Base-by-base conservation (phyloP, 2,113 vertebrate species). In the Henicopernis longicauda region DNA sequence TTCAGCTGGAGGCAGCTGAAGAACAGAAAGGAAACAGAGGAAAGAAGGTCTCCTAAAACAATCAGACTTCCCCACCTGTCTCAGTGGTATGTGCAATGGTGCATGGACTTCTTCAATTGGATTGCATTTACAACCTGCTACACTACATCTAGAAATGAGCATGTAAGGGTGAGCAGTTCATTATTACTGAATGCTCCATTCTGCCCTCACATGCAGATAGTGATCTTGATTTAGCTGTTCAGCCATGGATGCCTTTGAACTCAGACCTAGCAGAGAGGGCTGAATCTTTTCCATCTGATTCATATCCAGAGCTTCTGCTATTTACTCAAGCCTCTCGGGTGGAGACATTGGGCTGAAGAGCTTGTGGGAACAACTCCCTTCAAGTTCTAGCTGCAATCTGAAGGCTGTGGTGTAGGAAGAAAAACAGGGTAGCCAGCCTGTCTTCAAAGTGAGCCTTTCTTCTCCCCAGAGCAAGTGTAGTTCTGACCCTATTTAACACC, bases 331-430 rank as follows among this genome's bases (percentile, higher is more conserved):
- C 85, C 92, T 97, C 85, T 97, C 31, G 79, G 97, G 97, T 96
- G 96, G 97, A 97, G 97, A 89, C 96, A 83, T 18, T 20, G 95
- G 94, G 67, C 82, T 96, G 82, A 38, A 92, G 79, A 96, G 94
- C 96, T 95, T 97, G 97, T 96, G 97, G 96, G 92, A 97, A 97
- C 96, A 97, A n/a, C 95, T 97, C 95, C 96, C 94, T 95, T 97
- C 94, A 96, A 95, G 94, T 94, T 89, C 63, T 50, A 94, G 97
- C 97, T 97, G 94, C 90, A 97, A 74, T 97, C 91, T 95, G 94
- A 86, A 86, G 90, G 96, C 94, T 95, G 93, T 81, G 96, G 92
- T 95, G 96, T 52, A 97, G 96, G 93, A 94, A 95, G 97, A 96
- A 96, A 97, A 97, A 47, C 92, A 93, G 86, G 97, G 97, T 59